A percentile compares a stretch with the other conserved stretches of the same genome.
These are phyloP conservation scores for Aromia moschata DNA, from an alignment of 2,888 invertebrate species.

Conservation along the genomic window DNA sequence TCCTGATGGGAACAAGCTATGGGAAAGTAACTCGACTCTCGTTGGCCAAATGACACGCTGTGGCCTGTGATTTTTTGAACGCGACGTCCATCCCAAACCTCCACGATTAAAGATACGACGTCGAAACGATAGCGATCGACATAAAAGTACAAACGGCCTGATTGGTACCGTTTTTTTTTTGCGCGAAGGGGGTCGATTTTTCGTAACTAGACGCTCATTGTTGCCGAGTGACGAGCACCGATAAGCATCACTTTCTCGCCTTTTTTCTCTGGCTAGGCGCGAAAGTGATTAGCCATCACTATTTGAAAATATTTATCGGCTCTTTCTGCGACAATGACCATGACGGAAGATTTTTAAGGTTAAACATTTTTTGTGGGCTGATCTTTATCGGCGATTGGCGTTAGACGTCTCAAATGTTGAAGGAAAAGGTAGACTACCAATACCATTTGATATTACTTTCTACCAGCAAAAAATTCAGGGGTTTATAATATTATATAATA, in stretches of 20 bases:
- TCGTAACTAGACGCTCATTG: background rate
- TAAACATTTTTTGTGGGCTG: no score
- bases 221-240: background rate
- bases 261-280: background rate
- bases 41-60: slow-evolving; percentile 10
- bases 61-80: no score
- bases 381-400: background rate
- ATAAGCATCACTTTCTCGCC: slow-evolving; percentile 3
- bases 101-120: background rate
- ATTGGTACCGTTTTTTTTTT: background rate
- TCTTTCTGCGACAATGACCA: background rate
- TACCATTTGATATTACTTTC: no score
- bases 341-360: background rate
- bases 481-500: no score
- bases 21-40: slow-evolving; percentile 25
- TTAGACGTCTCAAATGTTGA: background rate
- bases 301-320: background rate
- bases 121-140: background rate
- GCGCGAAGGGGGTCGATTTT: background rate
- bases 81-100: background rate
- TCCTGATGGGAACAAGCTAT: no score
- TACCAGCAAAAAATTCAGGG: no score
- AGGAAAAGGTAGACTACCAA: no score
- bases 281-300: background rate
- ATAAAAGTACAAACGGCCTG: slow-evolving; percentile 8